Base-by-base conservation (phyloP, 2,888 invertebrate species). In the Sminthurinus aureus region DNA sequence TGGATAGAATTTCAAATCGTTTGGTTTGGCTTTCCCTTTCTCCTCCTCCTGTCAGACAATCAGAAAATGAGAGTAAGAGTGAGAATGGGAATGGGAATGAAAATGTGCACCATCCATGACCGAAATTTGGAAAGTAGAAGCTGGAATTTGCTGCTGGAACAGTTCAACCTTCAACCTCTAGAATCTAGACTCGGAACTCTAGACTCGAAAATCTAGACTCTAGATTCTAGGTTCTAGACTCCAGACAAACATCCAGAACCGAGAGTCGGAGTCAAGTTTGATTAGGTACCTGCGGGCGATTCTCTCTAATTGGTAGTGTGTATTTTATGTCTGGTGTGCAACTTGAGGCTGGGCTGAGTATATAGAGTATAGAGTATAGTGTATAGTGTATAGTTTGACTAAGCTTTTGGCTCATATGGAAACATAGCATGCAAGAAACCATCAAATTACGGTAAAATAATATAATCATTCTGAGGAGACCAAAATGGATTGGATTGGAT, bases 371-470 rank as follows among this genome's bases (percentile, higher is more conserved):
- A 67, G 58, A 15, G 15, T 12, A 64, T 18, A 64, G 3, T 4
- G 18, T 15, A 4, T 64, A n/a, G n/a, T n/a, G 6, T 11, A 11
- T 38, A 38, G 38, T 6, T 38, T 1, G 6, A 6, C 15, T 71
- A 26, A 71, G 13, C 26, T 26, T 26, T 71, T 20, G 24, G 71
- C n/a, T 3, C 38, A 51, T 1, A 51, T n/a, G 18, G 75, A 18
- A n/a, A 9, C 52, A 26, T 75, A 1, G 75, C n/a, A 75, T 38
- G 51, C 2, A 75, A 75, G n/a, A 13, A 50, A 75, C 20, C 75
- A 75, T 75, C 75, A 75, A 75, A 75, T 75, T 75, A 75, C 38
- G 71, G 71, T 71, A 26, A 71, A 71, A 71, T 71, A 69, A 69
- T 69, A 69, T 69, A 71, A 71, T 71, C 71, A 58, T 58, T 18